Percentiles rank a stretch among this genome's conserved stretches.
Conservation (phyloP, 2,113 vertebrate species). For the Calypte anna region DNA sequence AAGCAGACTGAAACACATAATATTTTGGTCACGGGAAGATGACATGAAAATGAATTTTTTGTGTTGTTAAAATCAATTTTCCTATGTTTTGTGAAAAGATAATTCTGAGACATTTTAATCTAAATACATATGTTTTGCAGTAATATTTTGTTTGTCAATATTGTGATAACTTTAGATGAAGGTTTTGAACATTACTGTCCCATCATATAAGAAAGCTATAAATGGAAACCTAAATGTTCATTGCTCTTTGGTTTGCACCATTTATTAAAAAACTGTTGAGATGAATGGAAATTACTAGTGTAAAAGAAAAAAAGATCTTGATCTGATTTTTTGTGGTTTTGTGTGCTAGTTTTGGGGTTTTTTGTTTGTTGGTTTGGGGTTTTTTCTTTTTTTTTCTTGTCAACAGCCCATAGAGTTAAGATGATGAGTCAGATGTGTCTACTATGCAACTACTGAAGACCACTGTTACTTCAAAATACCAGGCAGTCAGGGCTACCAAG, state of each 20-base stretch:
- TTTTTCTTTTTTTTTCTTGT: neutral
- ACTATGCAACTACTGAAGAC: neutral
- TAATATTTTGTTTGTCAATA: neutral
- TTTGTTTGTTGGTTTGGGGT: too few species aligned
- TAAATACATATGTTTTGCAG: neutral
- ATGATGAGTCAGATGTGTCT: neutral
- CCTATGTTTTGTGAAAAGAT: neutral
- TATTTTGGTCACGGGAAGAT: conserved; percentile 23
- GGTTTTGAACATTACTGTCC: neutral
- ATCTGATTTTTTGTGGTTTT: neutral
- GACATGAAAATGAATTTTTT: neutral
- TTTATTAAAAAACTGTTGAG: neutral
- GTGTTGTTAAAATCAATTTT: neutral
- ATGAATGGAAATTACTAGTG: neutral
- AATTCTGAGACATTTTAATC: neutral
- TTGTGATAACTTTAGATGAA: neutral
- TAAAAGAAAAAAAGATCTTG: neutral
- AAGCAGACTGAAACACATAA: conserved; percentile 15
- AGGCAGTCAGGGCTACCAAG: neutral
- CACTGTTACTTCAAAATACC: neutral
- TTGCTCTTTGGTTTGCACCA: neutral
- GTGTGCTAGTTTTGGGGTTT: too few species aligned
- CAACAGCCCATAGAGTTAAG: neutral
- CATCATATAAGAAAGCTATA: neutral
- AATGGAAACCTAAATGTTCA: neutral